These are phyloP conservation scores for Ectemnius continuus DNA, from an alignment of 2,888 invertebrate genomes.

Conservation along the genomic window DNA sequence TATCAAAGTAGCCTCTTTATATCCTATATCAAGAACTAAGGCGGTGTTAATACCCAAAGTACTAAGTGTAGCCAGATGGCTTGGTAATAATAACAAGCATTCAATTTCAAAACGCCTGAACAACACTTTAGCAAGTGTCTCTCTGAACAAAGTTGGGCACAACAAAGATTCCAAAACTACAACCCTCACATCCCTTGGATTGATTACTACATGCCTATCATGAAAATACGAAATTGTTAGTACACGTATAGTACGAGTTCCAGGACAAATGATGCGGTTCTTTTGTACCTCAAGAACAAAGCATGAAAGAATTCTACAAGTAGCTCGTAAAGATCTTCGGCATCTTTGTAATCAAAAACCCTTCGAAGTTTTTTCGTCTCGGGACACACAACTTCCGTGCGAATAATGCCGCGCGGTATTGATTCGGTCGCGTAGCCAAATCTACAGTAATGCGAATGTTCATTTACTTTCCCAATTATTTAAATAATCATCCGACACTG, in stretches of 20 bases:
- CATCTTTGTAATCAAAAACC: constrained; percentile 83
- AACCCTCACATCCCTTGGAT: constrained; percentile 95
- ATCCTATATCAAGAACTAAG: constrained; percentile 93
- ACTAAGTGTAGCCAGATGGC: constrained; percentile 90
- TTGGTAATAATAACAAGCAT: constrained; percentile 87
- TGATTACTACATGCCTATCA: constrained; percentile 89
- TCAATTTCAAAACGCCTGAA: constrained; percentile 94
- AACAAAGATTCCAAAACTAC: constrained; percentile 95
- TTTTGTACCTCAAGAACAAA: constrained; percentile 89
- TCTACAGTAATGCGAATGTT: constrained; percentile 78
- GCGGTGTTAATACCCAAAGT: constrained; percentile 90
- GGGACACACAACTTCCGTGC: constrained; percentile 86
- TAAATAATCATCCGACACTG: constrained; percentile 7
- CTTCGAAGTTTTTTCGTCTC: constrained; percentile 81
- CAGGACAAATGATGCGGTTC: constrained; percentile 41
- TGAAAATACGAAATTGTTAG: neutral
- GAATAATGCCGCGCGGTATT: constrained; percentile 92
- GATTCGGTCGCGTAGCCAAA: constrained; percentile 95
- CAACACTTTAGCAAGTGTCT: constrained; percentile 93
- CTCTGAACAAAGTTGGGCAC: constrained; percentile 88
- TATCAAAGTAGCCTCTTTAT: constrained; percentile 87
- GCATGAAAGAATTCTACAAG: constrained; percentile 92
- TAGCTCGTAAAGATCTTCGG: constrained; percentile 88
- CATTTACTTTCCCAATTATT: neutral
- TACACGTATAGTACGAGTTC: neutral